phyloP scores from a whole-genome alignment of 2,113 vertebrate species.

The Actenoides lindsayi region DNA sequence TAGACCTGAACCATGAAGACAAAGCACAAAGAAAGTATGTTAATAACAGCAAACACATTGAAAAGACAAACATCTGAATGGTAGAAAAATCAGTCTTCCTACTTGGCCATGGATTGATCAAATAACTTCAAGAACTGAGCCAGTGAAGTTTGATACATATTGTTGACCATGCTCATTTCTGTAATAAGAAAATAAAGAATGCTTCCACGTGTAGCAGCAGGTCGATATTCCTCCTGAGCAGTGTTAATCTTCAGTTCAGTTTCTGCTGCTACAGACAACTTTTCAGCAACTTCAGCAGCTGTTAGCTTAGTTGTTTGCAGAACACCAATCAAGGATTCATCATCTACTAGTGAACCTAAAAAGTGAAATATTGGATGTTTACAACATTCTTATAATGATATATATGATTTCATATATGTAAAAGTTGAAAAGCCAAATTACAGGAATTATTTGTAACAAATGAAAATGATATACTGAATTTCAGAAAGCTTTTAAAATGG shows the following conservation, averaged over 20 bases:
- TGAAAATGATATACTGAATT: not conserved
- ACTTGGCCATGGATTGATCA: conserved; percentile 80
- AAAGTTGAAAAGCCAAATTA: not conserved
- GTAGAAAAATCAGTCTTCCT: not conserved
- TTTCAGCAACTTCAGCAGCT: conserved; percentile 78
- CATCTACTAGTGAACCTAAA: conserved; percentile 81
- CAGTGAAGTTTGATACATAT: conserved; percentile 83
- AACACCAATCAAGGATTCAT: conserved; percentile 81
- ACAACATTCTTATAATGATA: not conserved
- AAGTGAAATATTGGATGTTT: not conserved
- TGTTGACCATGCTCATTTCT: conserved; percentile 84
- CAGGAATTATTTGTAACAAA: not conserved
- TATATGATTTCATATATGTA: not conserved
- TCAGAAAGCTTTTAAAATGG: not conserved
- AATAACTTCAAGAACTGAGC: conserved; percentile 82
- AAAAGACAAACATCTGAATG: not conserved
- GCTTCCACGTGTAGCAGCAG: conserved; percentile 79
- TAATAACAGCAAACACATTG: not conserved
- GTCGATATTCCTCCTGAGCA: conserved; percentile 80
- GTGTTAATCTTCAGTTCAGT: conserved; percentile 79
- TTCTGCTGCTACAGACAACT: conserved; percentile 78
- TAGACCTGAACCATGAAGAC: conserved; percentile 65
- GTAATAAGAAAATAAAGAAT: conserved; percentile 84
- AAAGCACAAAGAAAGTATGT: not conserved
- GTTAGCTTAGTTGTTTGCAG: conserved; percentile 78